Percentiles rank a stretch among this genome's conserved stretches.
Conservation (phyloP, 2,113 vertebrate genomes). For the Plectropomus leopardus region DNA sequence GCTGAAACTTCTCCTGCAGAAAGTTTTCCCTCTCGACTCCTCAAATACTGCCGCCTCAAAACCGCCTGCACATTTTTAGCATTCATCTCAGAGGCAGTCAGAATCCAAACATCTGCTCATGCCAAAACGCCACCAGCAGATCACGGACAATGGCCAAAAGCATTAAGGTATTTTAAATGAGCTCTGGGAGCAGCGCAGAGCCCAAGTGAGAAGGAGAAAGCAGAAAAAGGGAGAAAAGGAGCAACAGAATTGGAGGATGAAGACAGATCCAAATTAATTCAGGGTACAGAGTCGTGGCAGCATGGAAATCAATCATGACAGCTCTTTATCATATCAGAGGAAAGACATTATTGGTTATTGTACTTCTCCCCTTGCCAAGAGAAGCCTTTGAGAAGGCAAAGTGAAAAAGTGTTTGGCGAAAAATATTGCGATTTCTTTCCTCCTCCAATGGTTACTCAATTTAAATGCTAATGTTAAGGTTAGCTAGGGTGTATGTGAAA, state of each 20-base stretch:
- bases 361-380: constrained; percentile 26
- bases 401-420: constrained; percentile 29
- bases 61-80: constrained; percentile 50
- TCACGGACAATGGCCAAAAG: constrained; percentile 50
- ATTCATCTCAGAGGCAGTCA: constrained; percentile 45
- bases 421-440: constrained; percentile 40
- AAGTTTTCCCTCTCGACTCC: constrained; percentile 29
- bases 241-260: constrained; percentile 13
- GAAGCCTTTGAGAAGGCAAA: constrained; percentile 38
- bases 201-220: constrained; percentile 4
- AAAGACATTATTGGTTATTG: constrained; percentile 52
- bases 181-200: constrained; percentile 9
- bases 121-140: constrained; percentile 54
- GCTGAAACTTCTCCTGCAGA: constrained; percentile 29
- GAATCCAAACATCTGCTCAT: constrained; percentile 56
- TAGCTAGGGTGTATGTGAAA: constrained; percentile 33
- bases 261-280: constrained; percentile 58
- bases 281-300: constrained; percentile 28
- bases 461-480: constrained; percentile 74
- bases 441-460: constrained; percentile 42
- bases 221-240: neutral
- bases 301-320: constrained; percentile 69
- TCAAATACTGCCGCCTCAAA: constrained; percentile 24
- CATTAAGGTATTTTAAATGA: constrained; percentile 52
- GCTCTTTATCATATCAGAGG: constrained; percentile 66